Conservation (phyloP, 2,113 vertebrate species). For the Sclerurus mexicanus region DNA sequence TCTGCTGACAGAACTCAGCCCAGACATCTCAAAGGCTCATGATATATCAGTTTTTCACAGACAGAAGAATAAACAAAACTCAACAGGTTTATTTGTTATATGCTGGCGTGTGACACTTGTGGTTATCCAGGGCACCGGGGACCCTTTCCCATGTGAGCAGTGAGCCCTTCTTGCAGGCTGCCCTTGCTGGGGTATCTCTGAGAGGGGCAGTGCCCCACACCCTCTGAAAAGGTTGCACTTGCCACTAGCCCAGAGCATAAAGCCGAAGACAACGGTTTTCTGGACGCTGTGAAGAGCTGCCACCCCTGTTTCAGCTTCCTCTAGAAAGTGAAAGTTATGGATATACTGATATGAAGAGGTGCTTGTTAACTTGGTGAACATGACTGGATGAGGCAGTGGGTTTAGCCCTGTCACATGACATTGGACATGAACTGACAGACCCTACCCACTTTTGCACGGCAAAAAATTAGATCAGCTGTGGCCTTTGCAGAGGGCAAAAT, state of each 20-base stretch:
- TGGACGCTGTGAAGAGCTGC: background rate
- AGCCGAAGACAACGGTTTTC: background rate
- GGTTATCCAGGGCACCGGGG: background rate
- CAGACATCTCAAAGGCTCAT: background rate
- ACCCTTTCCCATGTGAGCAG: background rate
- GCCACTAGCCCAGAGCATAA: background rate
- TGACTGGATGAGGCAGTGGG: fast-evolving
- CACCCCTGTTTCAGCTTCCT: background rate
- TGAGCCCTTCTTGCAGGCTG: background rate
- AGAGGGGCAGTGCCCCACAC: fast-evolving
- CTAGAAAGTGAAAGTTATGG: background rate
- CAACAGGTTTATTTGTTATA: background rate
- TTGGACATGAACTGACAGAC: fast-evolving
- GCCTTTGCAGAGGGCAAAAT: background rate
- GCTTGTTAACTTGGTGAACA: background rate
- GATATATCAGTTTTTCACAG: background rate
- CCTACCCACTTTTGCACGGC: fast-evolving
- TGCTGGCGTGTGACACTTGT: background rate
- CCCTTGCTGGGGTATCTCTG: fast-evolving
- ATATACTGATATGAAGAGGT: background rate
- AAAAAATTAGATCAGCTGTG: background rate
- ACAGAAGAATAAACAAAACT: background rate
- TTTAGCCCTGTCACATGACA: background rate
- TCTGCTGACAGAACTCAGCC: background rate
- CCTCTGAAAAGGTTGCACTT: background rate